Base-by-base conservation (phyloP, 2,888 invertebrate species). In the Patella ulyssiponensis region DNA sequence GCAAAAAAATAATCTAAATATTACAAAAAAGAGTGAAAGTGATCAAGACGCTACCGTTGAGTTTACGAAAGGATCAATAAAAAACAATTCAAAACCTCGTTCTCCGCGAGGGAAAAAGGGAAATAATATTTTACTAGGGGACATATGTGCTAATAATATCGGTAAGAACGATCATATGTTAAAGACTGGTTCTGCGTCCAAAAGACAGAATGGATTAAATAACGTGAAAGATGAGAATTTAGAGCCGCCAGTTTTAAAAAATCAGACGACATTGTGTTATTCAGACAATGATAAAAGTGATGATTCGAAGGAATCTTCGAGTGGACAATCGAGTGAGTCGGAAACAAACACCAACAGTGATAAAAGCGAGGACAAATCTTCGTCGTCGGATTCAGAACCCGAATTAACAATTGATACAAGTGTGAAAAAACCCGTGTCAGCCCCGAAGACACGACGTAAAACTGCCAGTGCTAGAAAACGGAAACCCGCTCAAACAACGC, bases 121-220 rank as follows among this genome's bases (percentile, higher is more conserved):
- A 23, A 20, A 23, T 11, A 44, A 44, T 44, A 44, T 44, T 44
- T 44, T 44, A 44, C 44, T 44, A 44, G 44, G 44, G 44, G 64
- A 64, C 20, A 64, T 64, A 64, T 64, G 64, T 64, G 64, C 64
- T 64, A 64, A 64, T 64, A 64, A 64, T 23, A 44, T 44, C 44
- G 44, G 44, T 44, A 44, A 44, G 9, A 44, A 44, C 44, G 44
- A 44, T 44, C 44, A 44, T 9, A 44, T 9, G 44, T 20, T 23
- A 20, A 20, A 64, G 23, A 12, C 23, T 23, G 20, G 20, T 15
- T 23, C 20, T 23, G 23, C 0, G 11, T 20, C 20, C 23, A 20
- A 64, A 64, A 23, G 64, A 64, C 64, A 64, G 14, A 64, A 64
- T 14, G 64, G 64, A 64, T 23, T 23, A 20, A 64, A 64, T 64